A percentile compares a stretch with the other conserved stretches of the same genome.
These are phyloP conservation scores for Mola mola DNA, from an alignment of 2,113 vertebrate genomes.

Conservation along the genomic window DNA sequence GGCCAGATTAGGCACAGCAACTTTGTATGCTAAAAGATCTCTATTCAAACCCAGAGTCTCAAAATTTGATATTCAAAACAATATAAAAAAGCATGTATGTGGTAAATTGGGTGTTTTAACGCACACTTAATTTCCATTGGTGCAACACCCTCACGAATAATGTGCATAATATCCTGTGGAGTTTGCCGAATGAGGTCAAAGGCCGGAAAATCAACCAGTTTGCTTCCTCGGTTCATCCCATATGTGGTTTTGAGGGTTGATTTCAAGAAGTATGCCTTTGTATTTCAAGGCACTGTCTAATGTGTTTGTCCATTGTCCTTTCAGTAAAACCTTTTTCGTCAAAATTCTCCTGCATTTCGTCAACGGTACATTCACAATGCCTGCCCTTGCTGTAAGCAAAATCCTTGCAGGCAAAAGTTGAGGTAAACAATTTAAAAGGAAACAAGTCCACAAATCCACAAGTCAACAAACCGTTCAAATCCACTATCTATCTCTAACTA, in stretches of 20 bases:
- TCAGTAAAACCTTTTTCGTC: neutral
- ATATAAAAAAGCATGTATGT: neutral
- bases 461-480: no score
- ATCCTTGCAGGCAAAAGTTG: no score
- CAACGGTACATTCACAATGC: constrained; percentile 10
- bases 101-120: constrained; percentile 6
- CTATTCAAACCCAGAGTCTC: neutral
- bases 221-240: constrained; percentile 38
- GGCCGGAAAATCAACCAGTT: constrained; percentile 29
- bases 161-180: constrained; percentile 24
- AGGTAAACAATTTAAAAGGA: no score
- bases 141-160: constrained; percentile 24
- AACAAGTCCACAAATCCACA: no score
- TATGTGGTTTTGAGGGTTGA: constrained; percentile 24
- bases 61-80: constrained; percentile 4
- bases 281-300: neutral
- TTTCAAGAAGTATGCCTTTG: constrained; percentile 11
- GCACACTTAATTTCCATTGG: constrained; percentile 27
- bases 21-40: neutral
- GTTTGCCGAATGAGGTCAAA: constrained; percentile 35
- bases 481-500: no score
- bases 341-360: neutral
- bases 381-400: constrained; percentile 3
- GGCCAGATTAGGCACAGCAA: constrained; percentile 7
- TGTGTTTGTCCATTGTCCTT: constrained; percentile 4